Evolutionary conservation across 2,797 vertebrate species (phyloP).

Genomic region (Mus caroli): DNA sequence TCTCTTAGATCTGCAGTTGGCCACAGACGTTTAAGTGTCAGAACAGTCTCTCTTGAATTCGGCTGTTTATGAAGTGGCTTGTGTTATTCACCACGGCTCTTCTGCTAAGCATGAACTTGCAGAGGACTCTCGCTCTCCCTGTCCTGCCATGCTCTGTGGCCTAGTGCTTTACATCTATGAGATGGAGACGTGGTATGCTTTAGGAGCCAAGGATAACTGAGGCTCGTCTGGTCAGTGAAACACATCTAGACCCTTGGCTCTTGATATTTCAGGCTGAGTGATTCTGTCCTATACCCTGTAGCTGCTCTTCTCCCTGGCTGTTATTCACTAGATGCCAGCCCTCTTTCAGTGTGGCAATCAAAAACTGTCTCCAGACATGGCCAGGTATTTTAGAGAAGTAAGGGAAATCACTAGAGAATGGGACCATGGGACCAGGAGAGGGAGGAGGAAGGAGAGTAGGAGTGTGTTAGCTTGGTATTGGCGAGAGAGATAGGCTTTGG

Average conservation of each 20-base stretch:
- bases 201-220: not conserved
- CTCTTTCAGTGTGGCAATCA: not conserved
- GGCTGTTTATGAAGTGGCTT: not conserved
- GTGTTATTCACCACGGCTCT: not conserved
- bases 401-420: not conserved
- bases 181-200: not conserved
- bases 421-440: not conserved
- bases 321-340: not conserved
- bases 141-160: not conserved
- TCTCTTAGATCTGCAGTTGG: conserved; percentile 20
- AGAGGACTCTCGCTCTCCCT: not conserved
- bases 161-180: not conserved
- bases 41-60: not conserved
- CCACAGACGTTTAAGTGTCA: not conserved
- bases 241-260: not conserved
- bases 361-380: not conserved
- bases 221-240: not conserved
- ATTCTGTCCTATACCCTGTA: not conserved
- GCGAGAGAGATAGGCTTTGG: conserved; percentile 19
- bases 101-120: not conserved
- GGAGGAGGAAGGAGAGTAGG: not conserved
- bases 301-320: not conserved
- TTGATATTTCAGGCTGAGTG: not conserved
- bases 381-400: not conserved
- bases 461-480: not conserved